These are phyloP conservation scores for Dipodomys merriami DNA, from an alignment of 2,113 vertebrate genomes.

Conservation along the genomic window DNA sequence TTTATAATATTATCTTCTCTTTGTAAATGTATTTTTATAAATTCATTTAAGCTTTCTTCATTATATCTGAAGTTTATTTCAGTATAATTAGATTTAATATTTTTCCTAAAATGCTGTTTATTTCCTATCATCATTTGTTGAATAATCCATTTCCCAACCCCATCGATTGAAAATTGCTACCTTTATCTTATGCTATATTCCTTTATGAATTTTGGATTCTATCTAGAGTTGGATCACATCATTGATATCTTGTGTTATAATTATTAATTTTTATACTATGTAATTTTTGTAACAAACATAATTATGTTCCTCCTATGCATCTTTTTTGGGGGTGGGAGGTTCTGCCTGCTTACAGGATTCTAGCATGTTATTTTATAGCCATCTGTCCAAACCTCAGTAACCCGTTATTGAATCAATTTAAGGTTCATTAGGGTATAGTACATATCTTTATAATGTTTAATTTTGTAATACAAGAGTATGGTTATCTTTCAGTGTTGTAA, in stretches of 20 bases:
- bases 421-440: not conserved
- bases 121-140: not conserved
- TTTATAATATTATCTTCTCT: not conserved
- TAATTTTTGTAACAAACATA: not conserved
- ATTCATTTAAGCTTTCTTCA: not conserved
- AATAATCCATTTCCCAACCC: not conserved
- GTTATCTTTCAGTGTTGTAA: constrained; percentile 16
- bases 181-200: not conserved
- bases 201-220: not conserved
- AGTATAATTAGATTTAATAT: not conserved
- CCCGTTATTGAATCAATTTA: constrained; percentile 26
- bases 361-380: not conserved
- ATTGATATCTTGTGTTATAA: not conserved
- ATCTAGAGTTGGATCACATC: not conserved
- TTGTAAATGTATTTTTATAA: not conserved
- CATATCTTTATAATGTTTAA: not conserved
- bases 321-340: not conserved
- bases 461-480: constrained; percentile 21
- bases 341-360: constrained; percentile 16
- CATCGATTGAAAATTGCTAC: not conserved
- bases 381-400: not conserved
- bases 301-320: not conserved
- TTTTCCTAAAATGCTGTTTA: constrained; percentile 1
- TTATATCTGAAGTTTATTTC: constrained; percentile 49
- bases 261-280: not conserved